phyloP scores from a whole-genome alignment of 2,888 invertebrate species.

The Trichogramma dendrolimi region DNA sequence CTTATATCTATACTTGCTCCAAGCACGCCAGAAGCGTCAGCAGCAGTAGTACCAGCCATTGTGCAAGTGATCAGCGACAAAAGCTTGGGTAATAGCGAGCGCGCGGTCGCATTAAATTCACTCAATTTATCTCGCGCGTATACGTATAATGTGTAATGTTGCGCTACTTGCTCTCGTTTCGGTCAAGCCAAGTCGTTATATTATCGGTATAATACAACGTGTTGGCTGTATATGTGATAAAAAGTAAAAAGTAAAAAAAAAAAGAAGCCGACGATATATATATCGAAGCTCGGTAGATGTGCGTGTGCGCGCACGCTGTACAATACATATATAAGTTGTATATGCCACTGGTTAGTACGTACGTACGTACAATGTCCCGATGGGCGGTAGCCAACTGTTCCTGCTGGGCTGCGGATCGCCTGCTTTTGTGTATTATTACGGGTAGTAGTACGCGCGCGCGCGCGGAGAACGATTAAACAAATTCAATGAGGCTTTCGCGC shows the following conservation, averaged over 20 bases:
- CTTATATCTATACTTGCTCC: too few species aligned
- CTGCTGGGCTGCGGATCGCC: constrained; percentile 33
- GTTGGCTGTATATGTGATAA: too few species aligned
- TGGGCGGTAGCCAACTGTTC: constrained; percentile 51
- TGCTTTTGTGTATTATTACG: constrained; percentile 7
- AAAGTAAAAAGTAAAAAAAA: not conserved
- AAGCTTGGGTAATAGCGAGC: not conserved
- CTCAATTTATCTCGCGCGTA: constrained; percentile 44
- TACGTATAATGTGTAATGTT: constrained; percentile 32
- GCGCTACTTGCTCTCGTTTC: constrained; percentile 3
- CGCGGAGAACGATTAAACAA: constrained; percentile 19
- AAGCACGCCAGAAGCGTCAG: too few species aligned
- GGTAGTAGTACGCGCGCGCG: constrained; percentile 3
- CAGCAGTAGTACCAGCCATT: too few species aligned
- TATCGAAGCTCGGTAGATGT: not conserved
- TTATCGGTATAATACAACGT: too few species aligned
- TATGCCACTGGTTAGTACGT: constrained; percentile 19
- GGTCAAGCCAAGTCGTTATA: too few species aligned
- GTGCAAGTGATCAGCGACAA: not conserved
- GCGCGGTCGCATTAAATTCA: constrained; percentile 37
- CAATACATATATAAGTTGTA: constrained; percentile 2
- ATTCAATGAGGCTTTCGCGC: constrained; percentile 19
- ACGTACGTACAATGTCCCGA: constrained; percentile 45
- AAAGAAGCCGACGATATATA: not conserved
- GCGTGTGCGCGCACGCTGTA: not conserved